Conservation (phyloP, 2,797 vertebrate species). For the Tarsius wallacei region DNA sequence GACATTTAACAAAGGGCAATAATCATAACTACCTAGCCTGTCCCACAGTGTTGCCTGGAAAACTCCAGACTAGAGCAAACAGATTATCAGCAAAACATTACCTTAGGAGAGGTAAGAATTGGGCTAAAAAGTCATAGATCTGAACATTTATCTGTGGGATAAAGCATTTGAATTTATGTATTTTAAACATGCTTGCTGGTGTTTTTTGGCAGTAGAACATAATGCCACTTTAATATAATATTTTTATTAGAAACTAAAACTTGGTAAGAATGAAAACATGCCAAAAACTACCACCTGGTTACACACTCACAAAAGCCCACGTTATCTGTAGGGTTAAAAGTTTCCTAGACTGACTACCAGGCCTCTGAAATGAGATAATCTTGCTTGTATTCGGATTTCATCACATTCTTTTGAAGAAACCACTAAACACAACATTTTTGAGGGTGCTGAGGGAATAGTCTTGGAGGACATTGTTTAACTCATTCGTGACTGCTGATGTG, state of each 20-base stretch:
- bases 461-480: too few species aligned
- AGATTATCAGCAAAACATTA: background rate
- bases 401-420: background rate
- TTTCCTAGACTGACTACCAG: conserved; percentile 42
- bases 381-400: background rate
- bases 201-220: background rate
- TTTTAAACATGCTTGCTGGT: background rate
- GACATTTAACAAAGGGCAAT: background rate
- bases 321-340: background rate
- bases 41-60: background rate
- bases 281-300: background rate
- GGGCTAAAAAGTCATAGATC: background rate
- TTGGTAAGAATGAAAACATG: background rate
- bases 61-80: background rate
- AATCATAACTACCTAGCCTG: fast-evolving
- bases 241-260: background rate
- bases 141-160: background rate
- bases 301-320: background rate
- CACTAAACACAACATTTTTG: background rate
- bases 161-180: background rate
- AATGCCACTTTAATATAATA: background rate
- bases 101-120: background rate
- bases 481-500: too few species aligned
- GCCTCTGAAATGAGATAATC: background rate
- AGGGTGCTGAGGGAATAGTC: background rate